Conservation (phyloP, 2,113 vertebrate species). For the Pterophyllum scalare region DNA sequence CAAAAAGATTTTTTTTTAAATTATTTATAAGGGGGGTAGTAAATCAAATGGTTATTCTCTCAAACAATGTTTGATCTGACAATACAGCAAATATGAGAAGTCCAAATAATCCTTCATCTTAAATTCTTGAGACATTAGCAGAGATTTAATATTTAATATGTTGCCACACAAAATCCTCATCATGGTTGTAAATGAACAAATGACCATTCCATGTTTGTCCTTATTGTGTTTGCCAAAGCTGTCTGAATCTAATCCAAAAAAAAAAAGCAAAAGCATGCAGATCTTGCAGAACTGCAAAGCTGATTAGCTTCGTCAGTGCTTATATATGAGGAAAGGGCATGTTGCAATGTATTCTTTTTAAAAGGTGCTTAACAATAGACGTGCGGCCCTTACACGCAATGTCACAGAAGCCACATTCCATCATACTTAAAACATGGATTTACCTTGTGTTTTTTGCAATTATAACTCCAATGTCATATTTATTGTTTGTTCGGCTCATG, state of each 20-base stretch:
- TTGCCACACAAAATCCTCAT: constrained; percentile 48
- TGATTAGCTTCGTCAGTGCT: constrained; percentile 48
- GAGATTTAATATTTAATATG: constrained; percentile 39
- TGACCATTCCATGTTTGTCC: neutral
- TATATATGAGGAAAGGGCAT: constrained; percentile 12
- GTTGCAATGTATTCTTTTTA: constrained; percentile 8
- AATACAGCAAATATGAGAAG: neutral
- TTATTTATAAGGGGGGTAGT: neutral
- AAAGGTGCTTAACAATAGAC: neutral
- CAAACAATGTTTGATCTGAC: neutral
- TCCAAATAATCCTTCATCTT: neutral
- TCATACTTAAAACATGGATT: neutral
- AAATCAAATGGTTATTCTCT: neutral
- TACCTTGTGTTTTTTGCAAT: neutral
- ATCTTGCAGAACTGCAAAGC: constrained; percentile 47
- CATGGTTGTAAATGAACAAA: neutral
- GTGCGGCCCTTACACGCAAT: no score
- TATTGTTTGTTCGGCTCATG: neutral
- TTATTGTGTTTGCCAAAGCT: constrained; percentile 13
- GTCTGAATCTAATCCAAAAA: constrained; percentile 21
- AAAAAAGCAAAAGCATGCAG: neutral
- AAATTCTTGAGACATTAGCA: constrained; percentile 40
- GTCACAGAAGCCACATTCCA: neutral
- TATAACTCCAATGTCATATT: neutral
- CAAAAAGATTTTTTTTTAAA: neutral